Evolutionary conservation across 2,888 invertebrate species (phyloP).

Genomic region (Tenthredo scrophulariae): DNA sequence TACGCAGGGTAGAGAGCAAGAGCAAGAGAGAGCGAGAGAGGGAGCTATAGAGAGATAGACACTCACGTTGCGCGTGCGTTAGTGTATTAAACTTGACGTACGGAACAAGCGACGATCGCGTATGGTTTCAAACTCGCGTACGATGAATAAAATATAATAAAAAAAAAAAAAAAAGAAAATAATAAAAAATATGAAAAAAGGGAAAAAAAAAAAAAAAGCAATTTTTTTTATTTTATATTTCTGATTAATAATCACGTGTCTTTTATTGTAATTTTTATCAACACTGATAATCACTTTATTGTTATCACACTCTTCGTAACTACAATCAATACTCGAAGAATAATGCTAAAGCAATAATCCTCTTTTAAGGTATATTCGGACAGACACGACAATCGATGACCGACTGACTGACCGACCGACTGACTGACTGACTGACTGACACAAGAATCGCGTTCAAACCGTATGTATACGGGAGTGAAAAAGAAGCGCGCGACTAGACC

Average conservation of each 20-base stretch:
- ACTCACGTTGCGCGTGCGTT: background rate
- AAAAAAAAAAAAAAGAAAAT: background rate
- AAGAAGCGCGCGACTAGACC: slow-evolving; percentile 66
- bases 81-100: background rate
- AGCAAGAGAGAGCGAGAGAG: background rate
- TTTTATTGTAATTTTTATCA: background rate
- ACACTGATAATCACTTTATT: background rate
- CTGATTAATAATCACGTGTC: background rate
- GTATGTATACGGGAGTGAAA: slow-evolving; percentile 12
- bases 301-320: slow-evolving; percentile 5
- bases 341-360: background rate
- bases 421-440: background rate
- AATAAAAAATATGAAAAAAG: background rate
- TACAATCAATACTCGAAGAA: background rate
- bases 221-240: background rate
- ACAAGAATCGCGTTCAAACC: background rate
- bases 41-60: background rate
- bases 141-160: background rate
- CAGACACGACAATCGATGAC: background rate
- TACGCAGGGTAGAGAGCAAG: background rate
- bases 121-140: background rate
- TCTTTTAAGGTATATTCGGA: background rate
- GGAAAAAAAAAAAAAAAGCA: background rate
- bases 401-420: background rate
- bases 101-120: background rate